These are phyloP conservation scores for Pararge aegeria DNA, from an alignment of 1,140 invertebrate species.

Conservation along the genomic window DNA sequence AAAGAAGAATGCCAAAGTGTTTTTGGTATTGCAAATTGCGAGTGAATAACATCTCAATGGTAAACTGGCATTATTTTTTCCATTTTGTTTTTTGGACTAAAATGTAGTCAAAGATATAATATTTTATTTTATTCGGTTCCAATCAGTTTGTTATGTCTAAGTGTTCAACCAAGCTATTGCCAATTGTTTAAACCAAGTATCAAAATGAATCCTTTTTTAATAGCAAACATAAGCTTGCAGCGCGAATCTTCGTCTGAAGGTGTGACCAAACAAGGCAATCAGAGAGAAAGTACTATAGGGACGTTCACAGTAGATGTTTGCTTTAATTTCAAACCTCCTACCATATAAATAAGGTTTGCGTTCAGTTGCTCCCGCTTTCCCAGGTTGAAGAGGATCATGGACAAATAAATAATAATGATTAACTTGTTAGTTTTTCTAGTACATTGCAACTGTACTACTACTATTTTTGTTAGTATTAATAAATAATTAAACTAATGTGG, in stretches of 20 bases:
- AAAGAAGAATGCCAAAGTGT: background rate
- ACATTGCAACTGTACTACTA: background rate
- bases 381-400: constrained; percentile 59
- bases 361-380: constrained; percentile 71
- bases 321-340: constrained; percentile 65
- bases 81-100: too few relatives aligned
- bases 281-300: constrained; percentile 32
- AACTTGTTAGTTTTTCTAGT: constrained; percentile 11
- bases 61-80: too few relatives aligned
- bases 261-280: constrained; percentile 23
- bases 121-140: too few relatives aligned
- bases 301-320: constrained; percentile 44
- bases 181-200: background rate
- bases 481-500: too few relatives aligned
- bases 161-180: too few relatives aligned
- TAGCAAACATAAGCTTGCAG: constrained; percentile 22
- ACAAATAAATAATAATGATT: constrained; percentile 58
- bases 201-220: constrained; percentile 21
- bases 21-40: too few relatives aligned
- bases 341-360: constrained; percentile 68
- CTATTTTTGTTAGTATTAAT: background rate
- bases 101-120: too few relatives aligned
- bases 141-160: too few relatives aligned
- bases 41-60: too few relatives aligned
- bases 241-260: constrained; percentile 16